Conservation (phyloP, 2,888 invertebrate species). For the Drosophila robusta region DNA sequence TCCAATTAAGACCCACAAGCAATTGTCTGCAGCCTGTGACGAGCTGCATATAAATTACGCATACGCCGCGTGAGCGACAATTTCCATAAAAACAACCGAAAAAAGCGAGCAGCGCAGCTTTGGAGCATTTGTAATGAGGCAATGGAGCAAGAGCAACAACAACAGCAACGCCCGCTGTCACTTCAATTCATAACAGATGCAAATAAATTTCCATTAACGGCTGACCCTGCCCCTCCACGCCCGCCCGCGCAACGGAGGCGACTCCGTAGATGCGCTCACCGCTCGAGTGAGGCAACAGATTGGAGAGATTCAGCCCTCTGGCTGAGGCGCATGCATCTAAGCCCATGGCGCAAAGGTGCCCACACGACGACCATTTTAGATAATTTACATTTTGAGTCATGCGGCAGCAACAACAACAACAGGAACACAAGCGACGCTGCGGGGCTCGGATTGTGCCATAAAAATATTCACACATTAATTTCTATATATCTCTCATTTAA, state of each 20-base stretch:
- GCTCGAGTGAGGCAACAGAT: constrained; percentile 27
- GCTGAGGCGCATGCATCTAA: not conserved
- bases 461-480: constrained; percentile 70
- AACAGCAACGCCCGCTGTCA: constrained; percentile 68
- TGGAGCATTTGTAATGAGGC: constrained; percentile 28
- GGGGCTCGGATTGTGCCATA: constrained; percentile 33
- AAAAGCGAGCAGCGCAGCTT: constrained; percentile 16
- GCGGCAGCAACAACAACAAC: constrained; percentile 31
- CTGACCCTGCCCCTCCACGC: constrained; percentile 4
- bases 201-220: constrained; percentile 76
- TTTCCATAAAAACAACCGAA: constrained; percentile 4
- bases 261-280: constrained; percentile 3
- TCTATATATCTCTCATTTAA: constrained; percentile 39
- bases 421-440: constrained; percentile 20
- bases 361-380: constrained; percentile 58
- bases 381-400: constrained; percentile 69
- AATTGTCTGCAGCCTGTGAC: constrained; percentile 40
- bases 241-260: not conserved
- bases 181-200: constrained; percentile 76
- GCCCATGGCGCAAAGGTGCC: constrained; percentile 49
- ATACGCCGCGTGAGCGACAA: constrained; percentile 58
- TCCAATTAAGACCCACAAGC: constrained; percentile 52
- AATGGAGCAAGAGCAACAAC: constrained; percentile 22
- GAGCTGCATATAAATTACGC: constrained; percentile 57
- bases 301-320: constrained; percentile 9